Conservation (phyloP, 2,797 vertebrate species). For the Carapus acus region DNA sequence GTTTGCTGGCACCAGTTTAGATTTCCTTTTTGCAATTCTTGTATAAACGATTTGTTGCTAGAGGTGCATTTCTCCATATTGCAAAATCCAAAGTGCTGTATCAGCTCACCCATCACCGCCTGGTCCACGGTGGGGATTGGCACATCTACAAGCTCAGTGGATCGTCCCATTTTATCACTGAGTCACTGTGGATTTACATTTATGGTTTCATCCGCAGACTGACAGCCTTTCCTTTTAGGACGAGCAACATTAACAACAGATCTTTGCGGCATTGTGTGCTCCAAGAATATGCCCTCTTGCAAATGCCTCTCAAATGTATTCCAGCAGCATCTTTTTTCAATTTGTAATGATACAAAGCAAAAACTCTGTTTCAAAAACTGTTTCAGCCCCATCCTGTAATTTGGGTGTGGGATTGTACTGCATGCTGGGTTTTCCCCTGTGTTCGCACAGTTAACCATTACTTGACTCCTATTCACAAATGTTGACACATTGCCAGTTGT, state of each 20-base stretch:
- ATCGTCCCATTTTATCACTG: too few species aligned
- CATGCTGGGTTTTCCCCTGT: not conserved
- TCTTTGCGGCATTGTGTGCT: constrained; percentile 12
- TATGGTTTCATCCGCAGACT: too few species aligned
- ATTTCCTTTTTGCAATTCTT: not conserved
- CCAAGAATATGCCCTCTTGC: constrained; percentile 19
- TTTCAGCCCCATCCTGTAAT: constrained; percentile 3
- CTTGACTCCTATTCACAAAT: constrained; percentile 10
- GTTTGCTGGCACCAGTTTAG: constrained; percentile 9
- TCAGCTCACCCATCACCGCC: constrained; percentile 3
- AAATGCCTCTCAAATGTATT: constrained; percentile 16
- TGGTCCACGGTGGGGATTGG: constrained; percentile 8
- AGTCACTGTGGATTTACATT: too few species aligned
- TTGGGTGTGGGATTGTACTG: not conserved
- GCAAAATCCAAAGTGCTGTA: too few species aligned
- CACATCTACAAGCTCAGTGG: too few species aligned
- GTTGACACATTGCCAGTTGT: constrained; percentile 5
- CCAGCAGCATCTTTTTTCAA: not conserved
- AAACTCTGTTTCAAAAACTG: too few species aligned
- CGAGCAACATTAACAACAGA: constrained; percentile 21
- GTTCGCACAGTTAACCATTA: constrained; percentile 11
- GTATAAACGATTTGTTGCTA: too few species aligned
- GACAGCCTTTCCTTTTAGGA: constrained; percentile 29
- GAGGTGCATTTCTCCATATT: too few species aligned
- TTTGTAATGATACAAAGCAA: constrained; percentile 12